A percentile compares a stretch with the other conserved stretches of the same genome.
phyloP scores from a whole-genome alignment of 2,113 vertebrate species.

The Pterophyllum scalare region DNA sequence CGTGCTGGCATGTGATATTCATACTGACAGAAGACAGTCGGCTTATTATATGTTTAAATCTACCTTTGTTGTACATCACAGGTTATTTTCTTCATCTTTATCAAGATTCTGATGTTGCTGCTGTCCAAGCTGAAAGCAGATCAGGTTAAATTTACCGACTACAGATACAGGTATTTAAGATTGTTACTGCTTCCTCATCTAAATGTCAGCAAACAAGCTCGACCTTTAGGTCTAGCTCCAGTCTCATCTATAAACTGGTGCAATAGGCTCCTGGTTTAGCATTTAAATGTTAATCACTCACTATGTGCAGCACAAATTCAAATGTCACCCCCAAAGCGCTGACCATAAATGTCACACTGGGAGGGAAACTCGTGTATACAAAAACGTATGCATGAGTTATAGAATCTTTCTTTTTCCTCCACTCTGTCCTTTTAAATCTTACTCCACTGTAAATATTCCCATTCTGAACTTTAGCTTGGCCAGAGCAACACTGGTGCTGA shows the following conservation, averaged over 20 bases:
- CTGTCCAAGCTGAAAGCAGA: slow-evolving; percentile 95
- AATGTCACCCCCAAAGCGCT: slow-evolving; percentile 9
- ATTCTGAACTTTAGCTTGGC: slow-evolving; percentile 81
- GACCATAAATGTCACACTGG: not conserved
- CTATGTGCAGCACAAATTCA: not conserved
- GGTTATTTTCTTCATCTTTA: slow-evolving; percentile 94
- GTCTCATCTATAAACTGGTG: not conserved
- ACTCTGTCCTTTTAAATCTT: slow-evolving; percentile 2
- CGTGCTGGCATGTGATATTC: slow-evolving; percentile 52
- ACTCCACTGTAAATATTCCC: not conserved
- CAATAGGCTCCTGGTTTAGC: not conserved
- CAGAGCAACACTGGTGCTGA: slow-evolving; percentile 91
- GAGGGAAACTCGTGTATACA: not conserved
- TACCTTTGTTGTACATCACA: slow-evolving; percentile 69
- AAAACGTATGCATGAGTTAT: not conserved
- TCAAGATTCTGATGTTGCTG: slow-evolving; percentile 93
- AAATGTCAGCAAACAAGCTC: not conserved
- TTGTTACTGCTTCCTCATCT: not conserved
- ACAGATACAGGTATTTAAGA: slow-evolving; percentile 92
- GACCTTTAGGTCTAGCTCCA: not conserved
- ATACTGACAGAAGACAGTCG: not conserved
- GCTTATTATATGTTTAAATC: not conserved
- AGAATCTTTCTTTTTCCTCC: not conserved
- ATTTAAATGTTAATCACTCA: slow-evolving; percentile 39
- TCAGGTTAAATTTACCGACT: slow-evolving; percentile 92